Percentiles rank a stretch among this genome's conserved stretches.
Evolutionary conservation across 2,797 vertebrate species (phyloP).

Genomic region (Coilia nasus): DNA sequence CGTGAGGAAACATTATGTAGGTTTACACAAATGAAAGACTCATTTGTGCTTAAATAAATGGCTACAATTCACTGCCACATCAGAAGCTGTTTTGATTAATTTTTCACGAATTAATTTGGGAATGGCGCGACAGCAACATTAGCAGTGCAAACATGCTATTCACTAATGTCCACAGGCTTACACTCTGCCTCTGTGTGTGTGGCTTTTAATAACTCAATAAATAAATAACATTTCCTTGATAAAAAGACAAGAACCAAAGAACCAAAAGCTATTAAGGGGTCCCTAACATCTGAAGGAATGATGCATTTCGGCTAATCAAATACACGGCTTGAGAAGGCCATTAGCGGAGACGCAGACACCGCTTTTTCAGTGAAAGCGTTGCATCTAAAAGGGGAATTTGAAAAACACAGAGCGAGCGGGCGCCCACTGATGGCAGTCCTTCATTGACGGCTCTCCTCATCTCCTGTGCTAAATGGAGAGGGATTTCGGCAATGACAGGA

Average conservation of each 20-base stretch:
- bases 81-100: background rate
- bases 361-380: constrained; percentile 39
- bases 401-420: constrained; percentile 23
- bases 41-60: background rate
- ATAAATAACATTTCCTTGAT: constrained; percentile 9
- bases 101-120: background rate
- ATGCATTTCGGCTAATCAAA: constrained; percentile 14
- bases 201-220: background rate
- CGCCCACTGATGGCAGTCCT: constrained; percentile 1
- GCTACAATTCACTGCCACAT: background rate
- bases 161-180: background rate
- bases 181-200: background rate
- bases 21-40: background rate
- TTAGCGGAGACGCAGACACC: background rate
- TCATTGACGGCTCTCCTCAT: constrained; percentile 31
- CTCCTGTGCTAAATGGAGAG: constrained; percentile 35
- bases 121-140: background rate
- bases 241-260: background rate
- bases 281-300: background rate
- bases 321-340: background rate
- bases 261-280: background rate
- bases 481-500: constrained; percentile 36
- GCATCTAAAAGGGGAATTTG: constrained; percentile 61
- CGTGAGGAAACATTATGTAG: background rate
- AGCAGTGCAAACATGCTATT: background rate